Conservation (phyloP, 2,113 vertebrate species). For the Dicentrarchus labrax region DNA sequence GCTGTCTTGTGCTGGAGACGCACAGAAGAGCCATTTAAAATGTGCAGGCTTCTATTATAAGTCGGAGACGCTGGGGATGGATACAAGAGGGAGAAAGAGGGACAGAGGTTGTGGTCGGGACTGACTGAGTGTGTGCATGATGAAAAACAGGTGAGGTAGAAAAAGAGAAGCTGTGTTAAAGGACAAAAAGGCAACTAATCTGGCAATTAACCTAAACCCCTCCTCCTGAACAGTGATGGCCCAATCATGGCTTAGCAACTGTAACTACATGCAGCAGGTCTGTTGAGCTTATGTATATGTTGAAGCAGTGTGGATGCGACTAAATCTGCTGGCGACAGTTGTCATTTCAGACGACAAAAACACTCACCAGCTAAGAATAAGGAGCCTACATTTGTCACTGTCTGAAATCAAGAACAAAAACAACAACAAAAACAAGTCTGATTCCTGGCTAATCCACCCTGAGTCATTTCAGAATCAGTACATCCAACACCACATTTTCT, state of each 20-base stretch:
- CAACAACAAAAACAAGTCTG: background rate
- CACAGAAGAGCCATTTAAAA: conserved; percentile 61
- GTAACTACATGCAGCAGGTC: background rate
- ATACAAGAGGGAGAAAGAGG: conserved; percentile 18
- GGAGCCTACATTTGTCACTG: background rate
- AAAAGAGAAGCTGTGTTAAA: background rate
- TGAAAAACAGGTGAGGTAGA: background rate
- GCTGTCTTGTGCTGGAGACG: conserved; percentile 56
- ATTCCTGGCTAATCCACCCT: background rate
- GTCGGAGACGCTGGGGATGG: conserved; percentile 27
- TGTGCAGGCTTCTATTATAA: conserved; percentile 49
- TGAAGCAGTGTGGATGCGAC: background rate
- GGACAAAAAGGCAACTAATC: background rate
- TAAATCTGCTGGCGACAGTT: background rate
- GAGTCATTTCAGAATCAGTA: conserved; percentile 5
- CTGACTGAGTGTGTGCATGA: background rate
- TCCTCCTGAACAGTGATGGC: background rate
- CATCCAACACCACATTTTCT: background rate
- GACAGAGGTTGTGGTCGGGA: conserved; percentile 23
- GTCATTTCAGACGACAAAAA: background rate
- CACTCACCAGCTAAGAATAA: background rate
- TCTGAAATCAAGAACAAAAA: background rate
- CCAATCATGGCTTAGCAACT: conserved; percentile 14
- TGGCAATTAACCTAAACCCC: background rate
- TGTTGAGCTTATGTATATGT: background rate